phyloP scores from a whole-genome alignment of 1,140 invertebrate genomes.

The Archegozetes longisetosus region DNA sequence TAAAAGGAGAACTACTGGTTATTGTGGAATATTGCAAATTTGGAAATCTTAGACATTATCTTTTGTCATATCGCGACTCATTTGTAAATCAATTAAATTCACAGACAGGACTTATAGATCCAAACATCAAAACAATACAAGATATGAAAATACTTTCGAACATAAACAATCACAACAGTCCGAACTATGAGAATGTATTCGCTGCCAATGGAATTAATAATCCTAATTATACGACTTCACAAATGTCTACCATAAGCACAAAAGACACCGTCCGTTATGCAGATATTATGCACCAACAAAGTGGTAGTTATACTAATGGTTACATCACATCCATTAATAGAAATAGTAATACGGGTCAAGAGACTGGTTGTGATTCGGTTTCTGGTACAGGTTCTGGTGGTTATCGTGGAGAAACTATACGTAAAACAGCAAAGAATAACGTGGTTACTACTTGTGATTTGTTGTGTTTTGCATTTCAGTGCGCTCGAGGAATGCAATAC shows the following conservation, averaged over 20 bases:
- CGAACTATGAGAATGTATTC: neutral
- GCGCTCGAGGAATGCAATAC: conserved; percentile 26
- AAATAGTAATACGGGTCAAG: neutral
- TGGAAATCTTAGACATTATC: conserved; percentile 74
- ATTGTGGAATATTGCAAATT: conserved; percentile 85
- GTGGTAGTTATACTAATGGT: conserved; percentile 2
- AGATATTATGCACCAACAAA: conserved; percentile 3
- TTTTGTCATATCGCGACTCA: conserved; percentile 51
- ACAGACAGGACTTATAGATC: conserved; percentile 16
- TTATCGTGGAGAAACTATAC: neutral
- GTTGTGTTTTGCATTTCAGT: conserved; percentile 24
- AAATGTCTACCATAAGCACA: neutral
- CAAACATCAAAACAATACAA: neutral
- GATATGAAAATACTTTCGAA: neutral
- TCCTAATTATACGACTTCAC: neutral
- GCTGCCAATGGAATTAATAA: neutral
- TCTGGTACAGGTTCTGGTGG: neutral
- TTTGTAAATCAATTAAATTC: conserved; percentile 65
- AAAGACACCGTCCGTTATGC: neutral
- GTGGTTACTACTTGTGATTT: conserved; percentile 22
- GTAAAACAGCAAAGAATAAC: neutral
- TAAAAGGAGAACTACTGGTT: conserved; percentile 53
- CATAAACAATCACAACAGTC: neutral
- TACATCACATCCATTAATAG: neutral
- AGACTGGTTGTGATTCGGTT: neutral